These are phyloP conservation scores for Drosophila cognata DNA, from an alignment of 2,888 invertebrate species.

Conservation along the genomic window DNA sequence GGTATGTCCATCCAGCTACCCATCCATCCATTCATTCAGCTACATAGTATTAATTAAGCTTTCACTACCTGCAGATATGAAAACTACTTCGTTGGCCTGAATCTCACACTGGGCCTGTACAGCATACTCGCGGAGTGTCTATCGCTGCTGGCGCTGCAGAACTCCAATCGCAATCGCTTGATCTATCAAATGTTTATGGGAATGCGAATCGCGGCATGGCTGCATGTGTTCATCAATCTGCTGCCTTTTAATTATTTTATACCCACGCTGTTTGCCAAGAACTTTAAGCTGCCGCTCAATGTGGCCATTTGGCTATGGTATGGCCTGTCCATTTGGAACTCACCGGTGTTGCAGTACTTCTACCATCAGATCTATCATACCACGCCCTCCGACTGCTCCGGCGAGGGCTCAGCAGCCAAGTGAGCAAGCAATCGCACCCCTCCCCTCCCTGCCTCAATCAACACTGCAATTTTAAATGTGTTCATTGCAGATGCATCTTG, in stretches of 20 bases:
- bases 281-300: slow-evolving; percentile 83
- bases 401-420: slow-evolving; percentile 84
- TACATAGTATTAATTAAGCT: background rate
- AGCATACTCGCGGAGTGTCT: slow-evolving; percentile 83
- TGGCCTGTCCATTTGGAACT: slow-evolving; percentile 85
- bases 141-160: slow-evolving; percentile 81
- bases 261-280: slow-evolving; percentile 84
- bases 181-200: slow-evolving; percentile 83
- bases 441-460: background rate
- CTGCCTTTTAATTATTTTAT: slow-evolving; percentile 84
- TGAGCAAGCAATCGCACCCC: slow-evolving; percentile 36
- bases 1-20: slow-evolving; percentile 57
- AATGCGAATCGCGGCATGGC: slow-evolving; percentile 83
- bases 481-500: slow-evolving; percentile 81
- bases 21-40: background rate
- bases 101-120: slow-evolving; percentile 83
- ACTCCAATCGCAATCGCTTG: slow-evolving; percentile 80
- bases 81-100: slow-evolving; percentile 84
- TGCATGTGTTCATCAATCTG: slow-evolving; percentile 83
- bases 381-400: slow-evolving; percentile 83
- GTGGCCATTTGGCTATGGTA: slow-evolving; percentile 84
- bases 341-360: slow-evolving; percentile 84
- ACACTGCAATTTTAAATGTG: background rate
- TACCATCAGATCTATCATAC: slow-evolving; percentile 85
- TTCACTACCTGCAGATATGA: slow-evolving; percentile 77